phyloP scores from a whole-genome alignment of 64 coral and sea anemone genomes.

The Pocillopora verrucosa region DNA sequence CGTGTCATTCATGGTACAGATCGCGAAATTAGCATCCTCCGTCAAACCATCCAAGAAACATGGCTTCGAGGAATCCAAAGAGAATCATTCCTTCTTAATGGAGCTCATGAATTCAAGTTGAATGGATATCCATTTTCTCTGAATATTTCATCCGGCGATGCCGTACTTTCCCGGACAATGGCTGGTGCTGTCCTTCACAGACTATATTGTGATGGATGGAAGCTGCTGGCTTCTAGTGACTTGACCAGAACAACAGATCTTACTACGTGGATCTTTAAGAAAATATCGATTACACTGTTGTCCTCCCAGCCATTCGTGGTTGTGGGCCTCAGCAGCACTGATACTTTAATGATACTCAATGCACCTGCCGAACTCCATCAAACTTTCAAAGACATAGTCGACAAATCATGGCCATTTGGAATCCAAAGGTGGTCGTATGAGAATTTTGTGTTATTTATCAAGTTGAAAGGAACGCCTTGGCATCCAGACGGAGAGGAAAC shows the following conservation, averaged over 20 bases:
- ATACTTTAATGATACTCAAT: slow-evolving; percentile 66
- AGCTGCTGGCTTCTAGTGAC: slow-evolving; percentile 32
- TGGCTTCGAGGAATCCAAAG: slow-evolving; percentile 53
- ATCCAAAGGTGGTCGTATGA: slow-evolving; percentile 48
- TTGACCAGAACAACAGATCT: slow-evolving; percentile 31
- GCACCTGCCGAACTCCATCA: slow-evolving; percentile 29
- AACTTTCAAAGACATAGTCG: slow-evolving; percentile 33
- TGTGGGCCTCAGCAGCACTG: slow-evolving; percentile 54
- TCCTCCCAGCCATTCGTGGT: slow-evolving; percentile 40
- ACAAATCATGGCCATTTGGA: slow-evolving; percentile 40
- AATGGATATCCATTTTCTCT: slow-evolving; percentile 41
- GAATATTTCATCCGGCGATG: background rate
- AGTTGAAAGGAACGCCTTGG: slow-evolving; percentile 64
- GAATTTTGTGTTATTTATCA: slow-evolving; percentile 33
- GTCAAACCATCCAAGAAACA: slow-evolving; percentile 36
- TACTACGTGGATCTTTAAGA: slow-evolving; percentile 38
- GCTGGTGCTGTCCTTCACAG: slow-evolving; percentile 24
- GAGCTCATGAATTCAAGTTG: slow-evolving; percentile 14
- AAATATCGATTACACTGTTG: background rate
- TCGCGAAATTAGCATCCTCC: slow-evolving; percentile 28
- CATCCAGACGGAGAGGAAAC: slow-evolving; percentile 25
- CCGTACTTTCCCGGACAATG: slow-evolving; percentile 34
- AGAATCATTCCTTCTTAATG: slow-evolving; percentile 7
- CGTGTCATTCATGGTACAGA: slow-evolving; percentile 35
- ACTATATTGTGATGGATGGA: slow-evolving; percentile 46